Evolutionary conservation across 2,113 vertebrate genomes (phyloP), one percentile per base, ranked within the genome.

Genomic region (Balaeniceps rex): DNA sequence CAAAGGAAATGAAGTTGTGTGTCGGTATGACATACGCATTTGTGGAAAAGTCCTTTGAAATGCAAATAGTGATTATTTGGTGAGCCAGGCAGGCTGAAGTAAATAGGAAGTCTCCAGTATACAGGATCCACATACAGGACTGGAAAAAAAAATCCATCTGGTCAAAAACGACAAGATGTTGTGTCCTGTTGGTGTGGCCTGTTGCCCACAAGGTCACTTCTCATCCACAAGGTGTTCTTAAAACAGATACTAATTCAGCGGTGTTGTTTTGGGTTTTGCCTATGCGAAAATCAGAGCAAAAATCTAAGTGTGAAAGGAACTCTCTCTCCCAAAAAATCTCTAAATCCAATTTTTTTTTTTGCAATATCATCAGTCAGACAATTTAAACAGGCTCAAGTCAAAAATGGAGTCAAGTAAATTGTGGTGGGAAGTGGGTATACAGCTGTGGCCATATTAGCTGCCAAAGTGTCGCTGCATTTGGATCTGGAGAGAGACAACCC

Each of bases 51-150:
- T 66, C 83, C 90, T 92, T 76, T 7, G 1, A 92, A 94, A 86
- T 64, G 75, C 83, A 92, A 74, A 92, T 94, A 54, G 47, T 9
- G 17, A 77, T 94, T 95, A 82, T 89, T 94, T 68, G 70, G 86
- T 87, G 84, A 90, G 49, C 36, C 44, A 60, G 72, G 46, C 44
- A 58, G 83, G 65, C 26, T 90, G 88, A 34, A 86, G 33, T 36
- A 92, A 85, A 90, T 23, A 44, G 51, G 83, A 87, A 92, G 61
- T 51, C 66, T 89, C 57, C 66, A 24, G 23, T 38, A 75, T 16
- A 51, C 10, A 60, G 51, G 46, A 87, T 72, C 38, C 34, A 65
- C 25, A 58, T 19, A 42, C 5, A 51, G 31, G 42, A 44, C 24
- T 64, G 70, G 63, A 29, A 58, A 42, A 29, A 58, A 49, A 7